Base-by-base conservation (phyloP, 2,797 vertebrate species). In the Mormyrops boulengeri region DNA sequence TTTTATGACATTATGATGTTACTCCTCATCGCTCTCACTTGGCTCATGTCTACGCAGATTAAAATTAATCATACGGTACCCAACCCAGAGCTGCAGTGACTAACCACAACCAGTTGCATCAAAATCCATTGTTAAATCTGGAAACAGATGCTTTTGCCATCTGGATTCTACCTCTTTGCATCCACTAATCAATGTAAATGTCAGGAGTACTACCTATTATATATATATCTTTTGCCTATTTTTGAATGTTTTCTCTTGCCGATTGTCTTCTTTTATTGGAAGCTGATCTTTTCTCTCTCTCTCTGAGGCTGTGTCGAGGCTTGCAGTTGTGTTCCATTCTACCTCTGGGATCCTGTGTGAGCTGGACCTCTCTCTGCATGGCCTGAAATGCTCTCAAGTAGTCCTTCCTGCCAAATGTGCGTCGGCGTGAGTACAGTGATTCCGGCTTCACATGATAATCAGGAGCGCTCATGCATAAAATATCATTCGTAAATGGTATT, bases 401-500 rank as follows among this genome's bases (percentile, higher is more conserved):
- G 14, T 1, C 17, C 17, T 80, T n/a, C 38, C 38, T 80, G 38
- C 73, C 38, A 80, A 41, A 80, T 44, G 73, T 26, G 22, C 14
- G 8, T 34, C 49, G 12, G 2, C 22, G 2, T 4, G 26, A 26
- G 44, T n/a, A 22, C 47, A 52, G 84, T 1, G 47, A 53, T 85
- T 30, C 19, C 2, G 2, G 8, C 47, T 85, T 85, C 44, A 17
- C 47, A 30, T 85, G 22, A 85, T 34, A 85, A 69, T 69, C 66
- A 3, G 73, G 73, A 19, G 73, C 7, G 12, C 73, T 44, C 73
- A 87, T 30, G 85, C 85, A 55, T 87, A 87, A 87, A 87, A 87
- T 87, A 57, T 57, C 26, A 57, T 52, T 41, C 60, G 14, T 57
- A 57, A 55, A 57, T 57, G 85, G 53, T 19, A 34, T 87, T 60